These are phyloP conservation scores for Tryphoninae sp. DNA, from an alignment of 2,888 invertebrate genomes.

Conservation along the genomic window DNA sequence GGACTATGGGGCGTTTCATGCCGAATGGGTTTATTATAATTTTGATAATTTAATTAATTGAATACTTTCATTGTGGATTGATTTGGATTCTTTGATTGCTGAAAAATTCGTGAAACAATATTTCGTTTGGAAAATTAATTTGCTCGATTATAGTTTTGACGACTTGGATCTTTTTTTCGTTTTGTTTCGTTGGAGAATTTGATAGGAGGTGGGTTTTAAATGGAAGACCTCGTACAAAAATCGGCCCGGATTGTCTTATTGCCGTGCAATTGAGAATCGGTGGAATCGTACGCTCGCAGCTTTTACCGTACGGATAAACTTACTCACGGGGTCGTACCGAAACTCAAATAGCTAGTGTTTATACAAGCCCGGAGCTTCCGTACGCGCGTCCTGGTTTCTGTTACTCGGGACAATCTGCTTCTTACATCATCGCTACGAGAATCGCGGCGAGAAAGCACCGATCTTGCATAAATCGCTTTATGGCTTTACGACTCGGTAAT, in stretches of 20 bases:
- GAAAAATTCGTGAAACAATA: no score
- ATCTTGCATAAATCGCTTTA: conserved; percentile 4
- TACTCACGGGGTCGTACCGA: conserved; percentile 31
- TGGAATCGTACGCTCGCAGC: neutral
- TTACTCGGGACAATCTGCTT: neutral
- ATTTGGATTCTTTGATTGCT: no score
- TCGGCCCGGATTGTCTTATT: conserved; percentile 1
- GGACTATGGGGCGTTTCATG: conserved; percentile 15
- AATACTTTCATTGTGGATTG: no score
- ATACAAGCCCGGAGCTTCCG: conserved; percentile 10
- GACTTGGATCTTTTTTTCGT: no score
- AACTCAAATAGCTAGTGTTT: neutral
- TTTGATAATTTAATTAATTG: conserved; percentile 19
- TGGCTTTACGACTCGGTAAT: conserved; percentile 1
- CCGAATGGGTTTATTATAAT: neutral
- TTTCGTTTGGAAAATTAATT: no score
- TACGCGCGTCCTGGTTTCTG: neutral
- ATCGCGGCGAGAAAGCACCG: conserved; percentile 22
- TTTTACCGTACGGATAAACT: conserved; percentile 52
- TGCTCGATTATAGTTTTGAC: no score
- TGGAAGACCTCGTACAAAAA: conserved; percentile 39
- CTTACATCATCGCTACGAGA: neutral
- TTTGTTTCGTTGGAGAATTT: no score
- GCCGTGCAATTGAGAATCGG: conserved; percentile 12
- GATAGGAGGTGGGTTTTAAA: no score